A percentile compares a stretch with the other conserved stretches of the same genome.
phyloP scores from a whole-genome alignment of 1,140 invertebrate species.

The Anthonomus grandis region DNA sequence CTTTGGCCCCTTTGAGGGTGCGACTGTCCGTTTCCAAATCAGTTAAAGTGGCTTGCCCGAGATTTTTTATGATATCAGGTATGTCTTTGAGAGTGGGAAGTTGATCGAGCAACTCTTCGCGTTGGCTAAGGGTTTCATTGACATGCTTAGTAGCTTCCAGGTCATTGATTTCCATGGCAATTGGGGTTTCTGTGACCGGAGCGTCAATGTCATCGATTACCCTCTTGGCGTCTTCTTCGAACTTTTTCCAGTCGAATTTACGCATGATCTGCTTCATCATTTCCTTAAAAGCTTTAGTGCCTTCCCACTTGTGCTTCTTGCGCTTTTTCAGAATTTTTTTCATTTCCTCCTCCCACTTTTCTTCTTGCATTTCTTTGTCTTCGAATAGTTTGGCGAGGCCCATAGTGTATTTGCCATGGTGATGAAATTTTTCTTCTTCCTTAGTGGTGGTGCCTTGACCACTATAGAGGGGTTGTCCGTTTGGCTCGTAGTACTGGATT shows the following conservation, averaged over 20 bases:
- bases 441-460: conserved; percentile 58
- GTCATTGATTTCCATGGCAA: conserved; percentile 52
- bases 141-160: conserved; percentile 58
- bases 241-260: conserved; percentile 61
- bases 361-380: conserved; percentile 64
- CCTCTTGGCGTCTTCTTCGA: conserved; percentile 55
- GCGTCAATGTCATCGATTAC: conserved; percentile 51
- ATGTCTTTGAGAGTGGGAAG: conserved; percentile 65
- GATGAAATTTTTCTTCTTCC: conserved; percentile 61
- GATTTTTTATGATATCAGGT: conserved; percentile 59
- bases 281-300: conserved; percentile 55
- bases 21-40: conserved; percentile 57
- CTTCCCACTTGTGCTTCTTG: conserved; percentile 49
- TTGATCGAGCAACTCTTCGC: conserved; percentile 51
- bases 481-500: conserved; percentile 58
- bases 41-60: conserved; percentile 58
- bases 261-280: conserved; percentile 58
- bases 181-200: conserved; percentile 39
- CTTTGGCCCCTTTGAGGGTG: conserved; percentile 45
- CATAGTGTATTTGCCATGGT: conserved; percentile 55
- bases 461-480: conserved; percentile 53
- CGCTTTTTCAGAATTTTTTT: conserved; percentile 42
- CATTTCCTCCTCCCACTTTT: conserved; percentile 55
- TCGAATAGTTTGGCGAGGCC: conserved; percentile 72
- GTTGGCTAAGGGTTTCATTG: conserved; percentile 52